Percentiles rank a stretch among this genome's conserved stretches.
Conservation (phyloP, 2,888 invertebrate species). For the Rhopalosiphum nymphaeae region DNA sequence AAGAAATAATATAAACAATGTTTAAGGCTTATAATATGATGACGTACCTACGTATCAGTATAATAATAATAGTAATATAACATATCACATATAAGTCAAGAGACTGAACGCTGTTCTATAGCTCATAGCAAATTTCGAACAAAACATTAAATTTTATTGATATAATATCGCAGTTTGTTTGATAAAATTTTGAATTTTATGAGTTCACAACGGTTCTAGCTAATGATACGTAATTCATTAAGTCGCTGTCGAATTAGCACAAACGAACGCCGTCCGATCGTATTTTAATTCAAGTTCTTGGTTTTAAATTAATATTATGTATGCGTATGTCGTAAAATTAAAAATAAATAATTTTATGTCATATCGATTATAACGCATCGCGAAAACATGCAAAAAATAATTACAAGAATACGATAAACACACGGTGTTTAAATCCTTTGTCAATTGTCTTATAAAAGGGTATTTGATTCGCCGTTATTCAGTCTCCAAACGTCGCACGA, state of each 20-base stretch:
- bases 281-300: neutral
- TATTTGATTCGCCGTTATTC: neutral
- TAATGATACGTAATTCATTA: neutral
- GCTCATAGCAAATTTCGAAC: neutral
- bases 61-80: neutral
- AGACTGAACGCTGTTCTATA: neutral
- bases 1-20: neutral
- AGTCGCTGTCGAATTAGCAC: neutral
- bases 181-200: neutral
- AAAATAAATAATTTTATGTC: neutral
- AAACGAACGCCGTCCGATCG: neutral
- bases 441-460: neutral
- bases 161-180: neutral
- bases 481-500: neutral
- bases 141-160: neutral
- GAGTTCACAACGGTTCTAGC: neutral
- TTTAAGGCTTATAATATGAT: neutral
- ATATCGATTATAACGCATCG: neutral
- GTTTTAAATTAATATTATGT: neutral
- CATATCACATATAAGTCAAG: neutral
- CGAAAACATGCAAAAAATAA: neutral
- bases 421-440: neutral
- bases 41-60: neutral
- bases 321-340: neutral
- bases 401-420: neutral